Base-by-base conservation (phyloP, 2,888 invertebrate genomes). In the Synanthedon andrenaeformis region DNA sequence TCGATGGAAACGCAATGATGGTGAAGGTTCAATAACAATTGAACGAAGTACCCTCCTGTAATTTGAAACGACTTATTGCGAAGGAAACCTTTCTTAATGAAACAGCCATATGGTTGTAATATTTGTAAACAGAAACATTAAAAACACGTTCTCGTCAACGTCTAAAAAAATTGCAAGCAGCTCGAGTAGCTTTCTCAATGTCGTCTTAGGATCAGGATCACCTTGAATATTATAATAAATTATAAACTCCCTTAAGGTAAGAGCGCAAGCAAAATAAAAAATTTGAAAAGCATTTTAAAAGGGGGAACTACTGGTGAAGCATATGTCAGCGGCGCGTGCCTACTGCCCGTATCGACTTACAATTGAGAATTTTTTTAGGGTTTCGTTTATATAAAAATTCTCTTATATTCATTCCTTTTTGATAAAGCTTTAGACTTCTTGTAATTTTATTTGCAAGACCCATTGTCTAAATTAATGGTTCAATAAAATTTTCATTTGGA, bases 1-100 rank as follows among this genome's bases (percentile, higher is more conserved):
- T 69, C 65, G 60, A 68, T 66, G 57, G 66, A 62, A 67, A 67
- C 60, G 58, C 62, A 65, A 62, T 60, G 59, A 60, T 57, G 61
- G 58, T 60, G 57, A 49, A 73, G 76, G 75, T 77, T 69, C 72
- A 76, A 77, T 79, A 74, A 74, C 75, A 84, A 83, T 84, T 80
- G 84, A 82, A 65, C 81, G 81, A 82, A 83, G 82, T 77, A 12
- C 82, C 72, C 68, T 60, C 60, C 57, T 58, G 72, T 64, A 79
- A 79, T 67, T 48, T 53, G 72, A 79, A 70, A 66, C 53, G 63
- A 70, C 79, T 13, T 14, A 35, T 70, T 79, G 82, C 75, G 82
- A 68, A 57, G 61, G 69, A 72, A 72, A 70, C 79, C 79, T 75
- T 64, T 58, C 57, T 65, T 67, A 62, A 60, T 64, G 65, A 69